Evolutionary conservation across 2,797 vertebrate species (phyloP).

Genomic region (Hyperoplus immaculatus): DNA sequence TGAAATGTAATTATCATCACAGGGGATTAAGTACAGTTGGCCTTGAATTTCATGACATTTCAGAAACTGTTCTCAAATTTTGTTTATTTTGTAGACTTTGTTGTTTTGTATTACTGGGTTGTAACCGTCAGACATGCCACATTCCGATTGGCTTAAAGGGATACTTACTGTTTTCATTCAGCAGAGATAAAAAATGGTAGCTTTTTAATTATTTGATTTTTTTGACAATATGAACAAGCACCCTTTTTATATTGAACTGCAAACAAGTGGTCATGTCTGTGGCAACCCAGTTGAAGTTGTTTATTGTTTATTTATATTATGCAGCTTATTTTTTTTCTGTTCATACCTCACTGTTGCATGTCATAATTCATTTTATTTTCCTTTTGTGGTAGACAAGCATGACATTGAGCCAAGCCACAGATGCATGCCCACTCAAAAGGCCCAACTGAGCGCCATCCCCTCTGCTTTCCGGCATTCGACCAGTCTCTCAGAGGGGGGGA

Average conservation of each 20-base stretch:
- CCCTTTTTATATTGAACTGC: slow-evolving; percentile 6
- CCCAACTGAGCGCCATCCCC: slow-evolving; percentile 82
- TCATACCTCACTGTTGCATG: slow-evolving; percentile 80
- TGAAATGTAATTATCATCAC: slow-evolving; percentile 74
- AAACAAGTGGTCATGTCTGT: slow-evolving; percentile 58
- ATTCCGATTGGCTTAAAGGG: slow-evolving; percentile 30
- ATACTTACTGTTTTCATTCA: slow-evolving; percentile 5
- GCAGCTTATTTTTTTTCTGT: slow-evolving; percentile 76
- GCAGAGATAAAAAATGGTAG: neutral
- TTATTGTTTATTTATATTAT: slow-evolving; percentile 55
- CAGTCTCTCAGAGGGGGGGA: slow-evolving; percentile 76
- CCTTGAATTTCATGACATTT: slow-evolving; percentile 56
- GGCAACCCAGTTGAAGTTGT: slow-evolving; percentile 67
- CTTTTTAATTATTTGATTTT: neutral
- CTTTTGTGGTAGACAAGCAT: slow-evolving; percentile 96
- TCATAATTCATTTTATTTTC: slow-evolving; percentile 92
- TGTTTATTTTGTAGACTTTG: slow-evolving; percentile 66
- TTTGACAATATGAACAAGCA: slow-evolving; percentile 18
- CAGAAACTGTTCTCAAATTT: slow-evolving; percentile 73
- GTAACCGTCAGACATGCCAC: slow-evolving; percentile 57
- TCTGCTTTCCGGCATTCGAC: slow-evolving; percentile 81
- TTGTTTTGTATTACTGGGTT: slow-evolving; percentile 63
- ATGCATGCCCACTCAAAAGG: slow-evolving; percentile 87
- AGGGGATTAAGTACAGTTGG: neutral
- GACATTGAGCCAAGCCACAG: slow-evolving; percentile 90